Base-by-base conservation (phyloP, 2,888 invertebrate genomes). In the Fissipunctia ypsillon region DNA sequence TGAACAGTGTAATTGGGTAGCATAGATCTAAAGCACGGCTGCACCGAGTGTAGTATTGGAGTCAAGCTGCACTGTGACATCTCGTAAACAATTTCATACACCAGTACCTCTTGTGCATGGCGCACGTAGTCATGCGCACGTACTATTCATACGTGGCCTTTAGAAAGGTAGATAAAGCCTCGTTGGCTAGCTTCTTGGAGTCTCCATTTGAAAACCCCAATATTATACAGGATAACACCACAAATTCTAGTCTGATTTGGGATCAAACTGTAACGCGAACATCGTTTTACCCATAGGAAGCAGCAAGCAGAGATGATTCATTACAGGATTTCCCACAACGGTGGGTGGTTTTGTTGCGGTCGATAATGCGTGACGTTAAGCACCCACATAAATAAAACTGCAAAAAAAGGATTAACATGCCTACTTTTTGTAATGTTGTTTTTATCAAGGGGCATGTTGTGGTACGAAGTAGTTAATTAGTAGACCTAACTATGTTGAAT, bases 271-370 rank as follows among this genome's bases (percentile, higher is more conserved):
- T 59, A 28, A 68, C 45, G 41, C 64, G 25, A 66, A 61, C 73
- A 73, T 43, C 56, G 43, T 43, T 69, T 65, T 22, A 73, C 50
- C 61, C 31, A 19, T 48, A 82, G 69, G 61, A 70, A 75, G 65
- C 69, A 65, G 31, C 57, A 70, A 65, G 31, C 57, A 70, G 35
- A 76, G 59, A 78, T 85, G 78, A 84, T 83, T 83, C 81, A 84
- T 85, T 73, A 64, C 86, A 78, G 84, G 84, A 85, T 76, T 84
- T 85, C 84, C 85, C 75, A 70, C 38, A 61, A 35, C 57, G 19
- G 64, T 67, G 70, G 69, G 69, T 54, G 65, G 81, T 70, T 63
- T 70, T 64, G 57, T 59, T 65, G 73, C 80, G 75, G 75, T 84
- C 85, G 80, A 84, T 84, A 80, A 63, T 57, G 73, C 61, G 70